Base-by-base conservation (phyloP, 1,140 invertebrate species). In the Drosophila nebulosa region DNA sequence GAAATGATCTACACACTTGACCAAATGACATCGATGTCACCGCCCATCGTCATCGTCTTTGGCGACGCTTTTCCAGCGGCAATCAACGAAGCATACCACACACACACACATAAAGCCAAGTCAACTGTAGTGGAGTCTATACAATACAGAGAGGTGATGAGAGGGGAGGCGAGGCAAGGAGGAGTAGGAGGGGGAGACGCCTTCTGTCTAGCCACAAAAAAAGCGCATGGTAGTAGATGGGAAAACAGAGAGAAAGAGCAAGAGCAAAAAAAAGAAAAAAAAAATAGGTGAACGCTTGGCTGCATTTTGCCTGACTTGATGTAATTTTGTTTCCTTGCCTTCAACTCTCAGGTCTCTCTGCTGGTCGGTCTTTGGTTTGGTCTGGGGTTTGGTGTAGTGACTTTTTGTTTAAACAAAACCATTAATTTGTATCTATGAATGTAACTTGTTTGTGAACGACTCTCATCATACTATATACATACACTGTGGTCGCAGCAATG, bases 281-380 rank as follows among this genome's bases (percentile, higher is more conserved):
- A 51, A 76, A 74, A 77, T 77, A 78, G 69, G 65, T 78, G 61
- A 78, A 85, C 74, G 81, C 78, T 85, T 70, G 60, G 81, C 62
- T 85, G 81, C 81, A 81, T 88, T 84, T 86, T 86, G 74, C 78
- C 80, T 86, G 81, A 74, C 70, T 86, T 85, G 78, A 80, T 85
- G 81, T 86, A 85, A 88, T 85, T 81, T 88, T 35, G 78, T 81
- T 79, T 86, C 59, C 60, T 69, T 69, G 46, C 53, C 57, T 75
- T 57, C 63, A 56, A 27, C 62, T 69, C 53, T 53, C 30, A 4
- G 71, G 50, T 39, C 35, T 56, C 50, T 55, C 65, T 53, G 61
- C 57, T 65, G 32, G 21, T 10, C 22, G 51, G 12, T 30, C 27
- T 30, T 9, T 30, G 7, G 6, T 9, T 9, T 30, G 26, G 61